Percentiles rank a stretch among this genome's conserved stretches.
Evolutionary conservation across 2,797 vertebrate species (phyloP).

Genomic region (Masticophis lateralis): DNA sequence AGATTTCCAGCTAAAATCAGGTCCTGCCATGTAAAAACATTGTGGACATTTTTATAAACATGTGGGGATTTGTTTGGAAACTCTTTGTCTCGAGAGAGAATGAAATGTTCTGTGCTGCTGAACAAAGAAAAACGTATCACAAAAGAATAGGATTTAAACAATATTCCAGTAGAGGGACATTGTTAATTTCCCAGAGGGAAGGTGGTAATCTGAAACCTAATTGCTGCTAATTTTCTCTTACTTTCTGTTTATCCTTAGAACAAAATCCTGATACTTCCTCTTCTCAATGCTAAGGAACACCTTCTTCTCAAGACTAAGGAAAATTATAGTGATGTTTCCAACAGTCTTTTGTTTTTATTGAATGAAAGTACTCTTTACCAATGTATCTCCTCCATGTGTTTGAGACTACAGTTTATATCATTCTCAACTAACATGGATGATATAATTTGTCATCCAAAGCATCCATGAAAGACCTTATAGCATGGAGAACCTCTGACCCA

Average conservation of each 20-base stretch:
- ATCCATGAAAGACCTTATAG: not conserved
- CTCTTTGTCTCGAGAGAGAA: not conserved
- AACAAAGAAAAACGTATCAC: constrained; percentile 28
- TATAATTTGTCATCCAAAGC: not conserved
- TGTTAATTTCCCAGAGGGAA: constrained; percentile 47
- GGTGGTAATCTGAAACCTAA: constrained; percentile 43
- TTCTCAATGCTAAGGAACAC: not conserved
- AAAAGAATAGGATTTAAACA: constrained; percentile 38
- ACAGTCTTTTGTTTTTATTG: not conserved
- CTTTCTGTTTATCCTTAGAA: constrained; percentile 25
- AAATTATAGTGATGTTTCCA: not conserved
- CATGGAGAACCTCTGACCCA: not conserved
- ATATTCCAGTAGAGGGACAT: not conserved
- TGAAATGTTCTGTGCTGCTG: not conserved
- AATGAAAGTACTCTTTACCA: not conserved
- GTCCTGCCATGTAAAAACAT: not conserved
- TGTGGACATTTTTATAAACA: not conserved
- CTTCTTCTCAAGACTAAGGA: not conserved
- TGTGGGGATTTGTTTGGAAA: not conserved
- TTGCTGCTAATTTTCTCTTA: constrained; percentile 41
- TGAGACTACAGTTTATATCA: not conserved
- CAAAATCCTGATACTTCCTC: constrained; percentile 17
- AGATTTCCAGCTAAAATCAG: not conserved
- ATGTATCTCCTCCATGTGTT: not conserved
- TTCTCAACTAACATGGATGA: not conserved